Evolutionary conservation across 2,113 vertebrate species (phyloP), one percentile per base, ranked within the genome.

Genomic region (Saccopteryx bilineata): DNA sequence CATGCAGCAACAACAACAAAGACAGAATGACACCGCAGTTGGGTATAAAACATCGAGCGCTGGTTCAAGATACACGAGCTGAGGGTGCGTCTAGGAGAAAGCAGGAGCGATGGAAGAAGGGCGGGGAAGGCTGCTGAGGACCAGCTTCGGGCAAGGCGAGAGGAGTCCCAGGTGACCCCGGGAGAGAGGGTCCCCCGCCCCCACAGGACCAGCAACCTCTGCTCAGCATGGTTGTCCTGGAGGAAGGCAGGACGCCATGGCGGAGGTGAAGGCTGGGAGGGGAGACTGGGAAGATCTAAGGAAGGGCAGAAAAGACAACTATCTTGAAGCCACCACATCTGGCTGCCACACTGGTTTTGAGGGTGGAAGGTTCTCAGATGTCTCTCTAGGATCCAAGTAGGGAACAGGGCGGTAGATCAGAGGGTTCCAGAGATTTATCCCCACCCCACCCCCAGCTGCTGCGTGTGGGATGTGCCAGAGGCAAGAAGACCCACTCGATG

Each of bases 91-190:
- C 18, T 71, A 26, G 1, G 4, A 79, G 52, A 68, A 2, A n/a
- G 26, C 6, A 50, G 23, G 60, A 0, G 0, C 69, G 5, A 33
- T 6, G 5, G 11, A 74, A 1, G 4, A 31, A 15, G 6, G 26
- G 11, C 0, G 1, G 28, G 10, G 28, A 28, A 31, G 19, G 19
- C 12, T 11, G 12, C 2, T 1, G 21, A 63, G 71, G 50, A 68
- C 33, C n/a, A 61, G 5, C 15, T 2, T 8, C 9, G 52, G 68
- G 56, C 1, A 1, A 24, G 61, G 21, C 23, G n/a, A 48, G 8
- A 17, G 13, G 17, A 2, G 15, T 39, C 0, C 0, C 9, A 5
- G 0, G 2, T 15, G 19, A 12, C 15, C 19, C 33, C 7, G 61
- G 4, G n/a, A 54, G 14, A 63, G 0, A 52, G 21, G 1, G 2